Conservation (phyloP, 2,113 vertebrate species). For the Phocoena sinus region DNA sequence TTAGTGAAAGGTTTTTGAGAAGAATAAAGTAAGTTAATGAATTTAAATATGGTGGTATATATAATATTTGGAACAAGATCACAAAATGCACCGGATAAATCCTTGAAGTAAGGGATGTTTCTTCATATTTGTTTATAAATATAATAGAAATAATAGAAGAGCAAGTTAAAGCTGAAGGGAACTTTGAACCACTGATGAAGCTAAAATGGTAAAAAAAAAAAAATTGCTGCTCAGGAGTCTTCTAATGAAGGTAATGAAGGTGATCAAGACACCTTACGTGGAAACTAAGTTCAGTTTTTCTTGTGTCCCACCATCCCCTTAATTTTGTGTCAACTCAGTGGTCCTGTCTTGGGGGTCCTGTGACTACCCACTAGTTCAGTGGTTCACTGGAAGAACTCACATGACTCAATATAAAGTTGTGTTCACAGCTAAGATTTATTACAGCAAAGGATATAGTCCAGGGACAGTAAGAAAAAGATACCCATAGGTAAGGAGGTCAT, state of each 20-base stretch:
- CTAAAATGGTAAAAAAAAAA: neutral
- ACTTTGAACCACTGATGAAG: neutral
- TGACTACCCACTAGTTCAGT: neutral
- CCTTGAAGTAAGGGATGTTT: slow-evolving; percentile 30
- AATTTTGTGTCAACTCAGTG: neutral
- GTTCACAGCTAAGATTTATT: neutral
- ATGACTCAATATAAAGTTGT: neutral
- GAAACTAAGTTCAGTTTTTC: neutral
- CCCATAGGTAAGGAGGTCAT: neutral
- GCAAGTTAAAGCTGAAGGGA: neutral
- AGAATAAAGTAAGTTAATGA: neutral
- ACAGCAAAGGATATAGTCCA: neutral
- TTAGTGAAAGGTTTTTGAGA: neutral
- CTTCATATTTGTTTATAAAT: neutral
- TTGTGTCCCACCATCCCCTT: neutral
- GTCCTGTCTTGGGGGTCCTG: neutral
- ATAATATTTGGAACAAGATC: neutral
- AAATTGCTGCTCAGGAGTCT: neutral
- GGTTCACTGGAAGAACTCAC: neutral
- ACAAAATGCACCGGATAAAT: neutral
- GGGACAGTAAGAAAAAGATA: neutral
- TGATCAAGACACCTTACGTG: neutral
- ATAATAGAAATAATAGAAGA: neutral
- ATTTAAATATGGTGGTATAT: slow-evolving; percentile 1
- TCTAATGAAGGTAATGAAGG: neutral